A percentile compares a stretch with the other conserved stretches of the same genome.
Evolutionary conservation across 2,113 vertebrate species (phyloP).

Genomic region (Condylura cristata): DNA sequence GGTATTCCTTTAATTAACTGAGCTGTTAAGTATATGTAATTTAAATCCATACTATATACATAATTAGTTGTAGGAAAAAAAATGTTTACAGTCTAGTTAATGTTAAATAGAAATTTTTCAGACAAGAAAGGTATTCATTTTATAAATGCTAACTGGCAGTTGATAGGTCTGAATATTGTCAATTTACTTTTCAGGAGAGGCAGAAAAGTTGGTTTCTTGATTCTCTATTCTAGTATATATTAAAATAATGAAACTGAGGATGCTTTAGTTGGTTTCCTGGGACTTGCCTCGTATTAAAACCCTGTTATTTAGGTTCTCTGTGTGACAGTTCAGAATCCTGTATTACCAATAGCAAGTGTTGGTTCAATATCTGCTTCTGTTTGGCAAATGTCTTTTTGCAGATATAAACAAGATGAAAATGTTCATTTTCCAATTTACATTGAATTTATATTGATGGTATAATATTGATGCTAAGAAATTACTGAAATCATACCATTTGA

Average conservation of each 20-base stretch:
- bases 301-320: not conserved
- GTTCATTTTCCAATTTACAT: slow-evolving; percentile 70
- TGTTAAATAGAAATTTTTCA: not conserved
- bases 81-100: not conserved
- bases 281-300: not conserved
- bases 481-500: slow-evolving; percentile 61
- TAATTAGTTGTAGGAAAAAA: not conserved
- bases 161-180: not conserved
- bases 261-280: not conserved
- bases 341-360: not conserved
- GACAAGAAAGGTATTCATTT: not conserved
- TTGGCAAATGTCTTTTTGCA: slow-evolving; percentile 63
- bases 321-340: not conserved
- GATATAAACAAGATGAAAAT: slow-evolving; percentile 57
- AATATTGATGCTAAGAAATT: slow-evolving; percentile 58
- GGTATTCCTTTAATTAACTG: not conserved
- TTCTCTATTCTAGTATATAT: not conserved
- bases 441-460: slow-evolving; percentile 61
- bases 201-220: not conserved
- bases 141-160: not conserved
- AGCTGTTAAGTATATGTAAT: not conserved
- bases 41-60: not conserved
- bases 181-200: not conserved
- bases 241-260: not conserved
- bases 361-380: slow-evolving; percentile 2